phyloP scores from a whole-genome alignment of 2,113 vertebrate genomes.

The Notothenia rossii region DNA sequence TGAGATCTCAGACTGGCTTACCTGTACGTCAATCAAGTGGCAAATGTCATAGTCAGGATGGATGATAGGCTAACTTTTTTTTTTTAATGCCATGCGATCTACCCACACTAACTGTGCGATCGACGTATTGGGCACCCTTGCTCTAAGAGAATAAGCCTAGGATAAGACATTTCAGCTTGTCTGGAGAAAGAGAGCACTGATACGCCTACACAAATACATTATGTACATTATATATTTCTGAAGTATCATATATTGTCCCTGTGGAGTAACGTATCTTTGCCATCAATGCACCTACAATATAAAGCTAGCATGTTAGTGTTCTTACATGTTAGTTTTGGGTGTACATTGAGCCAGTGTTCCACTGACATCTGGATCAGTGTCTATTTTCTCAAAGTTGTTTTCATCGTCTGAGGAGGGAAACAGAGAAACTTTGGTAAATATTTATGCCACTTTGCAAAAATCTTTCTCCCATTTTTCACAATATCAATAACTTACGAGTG shows the following conservation, averaged over 20 bases:
- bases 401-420: conserved; percentile 26
- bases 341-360: neutral
- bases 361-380: conserved; percentile 14
- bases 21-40: too few relatives aligned
- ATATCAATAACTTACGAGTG: conserved; percentile 3
- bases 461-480: neutral
- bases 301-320: neutral
- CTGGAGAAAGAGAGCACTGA: too few relatives aligned
- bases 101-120: too few relatives aligned
- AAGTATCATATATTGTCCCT: neutral
- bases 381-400: conserved; percentile 6
- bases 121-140: too few relatives aligned
- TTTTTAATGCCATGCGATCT: too few relatives aligned
- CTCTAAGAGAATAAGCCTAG: too few relatives aligned
- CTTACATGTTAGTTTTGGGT: conserved; percentile 16
- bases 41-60: too few relatives aligned
- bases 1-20: too few relatives aligned
- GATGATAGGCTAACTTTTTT: too few relatives aligned
- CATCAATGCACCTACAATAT: neutral
- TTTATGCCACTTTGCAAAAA: neutral
- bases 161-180: too few relatives aligned
- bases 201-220: too few relatives aligned
- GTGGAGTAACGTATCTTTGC: neutral
- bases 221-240: too few relatives aligned
- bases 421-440: neutral